A percentile compares a stretch with the other conserved stretches of the same genome.
phyloP scores from a whole-genome alignment of 1,140 invertebrate genomes.

The Hylyphantes graminicola region DNA sequence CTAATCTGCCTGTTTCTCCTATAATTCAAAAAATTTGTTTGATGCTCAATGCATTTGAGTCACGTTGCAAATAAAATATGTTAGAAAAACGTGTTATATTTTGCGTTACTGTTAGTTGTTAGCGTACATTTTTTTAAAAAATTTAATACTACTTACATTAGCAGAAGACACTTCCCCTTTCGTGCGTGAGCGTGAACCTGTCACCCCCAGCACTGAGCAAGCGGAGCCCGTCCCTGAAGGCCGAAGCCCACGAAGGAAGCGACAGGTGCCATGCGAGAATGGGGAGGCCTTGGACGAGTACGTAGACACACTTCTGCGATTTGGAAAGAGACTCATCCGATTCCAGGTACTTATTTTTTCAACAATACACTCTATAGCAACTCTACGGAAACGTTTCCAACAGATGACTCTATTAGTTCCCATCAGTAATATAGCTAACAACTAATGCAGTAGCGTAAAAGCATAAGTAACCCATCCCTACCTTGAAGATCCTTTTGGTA shows the following conservation, averaged over 20 bases:
- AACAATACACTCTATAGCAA: too few relatives aligned
- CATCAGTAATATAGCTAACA: too few relatives aligned
- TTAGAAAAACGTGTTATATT: not conserved
- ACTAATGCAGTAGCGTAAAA: too few relatives aligned
- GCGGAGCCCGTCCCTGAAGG: conserved; percentile 13
- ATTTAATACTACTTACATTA: not conserved
- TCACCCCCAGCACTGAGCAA: not conserved
- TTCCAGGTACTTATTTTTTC: conserved; percentile 33
- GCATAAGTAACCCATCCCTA: too few relatives aligned
- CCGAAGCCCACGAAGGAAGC: conserved; percentile 39
- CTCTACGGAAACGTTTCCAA: too few relatives aligned
- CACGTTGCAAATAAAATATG: not conserved
- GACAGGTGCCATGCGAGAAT: conserved; percentile 64
- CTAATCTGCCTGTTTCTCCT: too few relatives aligned
- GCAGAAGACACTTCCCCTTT: conserved; percentile 45
- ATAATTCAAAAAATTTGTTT: too few relatives aligned
- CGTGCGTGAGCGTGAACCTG: not conserved
- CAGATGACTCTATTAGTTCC: too few relatives aligned
- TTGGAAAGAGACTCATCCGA: conserved; percentile 62
- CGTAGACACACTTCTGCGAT: conserved; percentile 64
- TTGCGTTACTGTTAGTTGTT: too few relatives aligned
- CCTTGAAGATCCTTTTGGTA: too few relatives aligned
- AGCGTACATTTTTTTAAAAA: not conserved
- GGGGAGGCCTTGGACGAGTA: conserved; percentile 65
- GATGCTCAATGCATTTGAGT: too few relatives aligned